Conservation (phyloP, 2,113 vertebrate species). For the Macaca mulatta region DNA sequence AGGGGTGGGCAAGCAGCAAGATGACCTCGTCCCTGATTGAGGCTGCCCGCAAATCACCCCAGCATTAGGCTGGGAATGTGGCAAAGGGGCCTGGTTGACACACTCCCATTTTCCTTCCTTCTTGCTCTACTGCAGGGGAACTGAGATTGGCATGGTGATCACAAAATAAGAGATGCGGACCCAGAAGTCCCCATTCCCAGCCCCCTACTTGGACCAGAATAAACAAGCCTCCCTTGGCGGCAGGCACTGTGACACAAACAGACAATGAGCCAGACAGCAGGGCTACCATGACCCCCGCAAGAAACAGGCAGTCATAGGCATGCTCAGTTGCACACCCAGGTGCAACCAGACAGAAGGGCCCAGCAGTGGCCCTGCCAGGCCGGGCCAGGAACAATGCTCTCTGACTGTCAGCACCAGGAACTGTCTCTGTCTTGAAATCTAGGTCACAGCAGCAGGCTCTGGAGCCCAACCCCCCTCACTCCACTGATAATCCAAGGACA, state of each 20-base stretch:
- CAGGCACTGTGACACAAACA: slow-evolving; percentile 48
- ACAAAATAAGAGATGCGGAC: background rate
- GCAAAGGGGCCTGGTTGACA: background rate
- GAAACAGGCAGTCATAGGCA: background rate
- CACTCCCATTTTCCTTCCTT: background rate
- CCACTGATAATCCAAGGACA: slow-evolving; percentile 58
- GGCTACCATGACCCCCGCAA: slow-evolving; percentile 1
- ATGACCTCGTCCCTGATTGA: background rate
- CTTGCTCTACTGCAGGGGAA: background rate
- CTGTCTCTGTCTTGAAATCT: slow-evolving; percentile 70
- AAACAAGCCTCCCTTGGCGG: slow-evolving; percentile 50
- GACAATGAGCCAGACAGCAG: slow-evolving; percentile 58
- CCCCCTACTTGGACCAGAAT: slow-evolving; percentile 40
- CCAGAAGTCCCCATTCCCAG: slow-evolving; percentile 4
- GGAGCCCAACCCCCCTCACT: slow-evolving; percentile 35
- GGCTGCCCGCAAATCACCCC: background rate
- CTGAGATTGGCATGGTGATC: slow-evolving; percentile 1
- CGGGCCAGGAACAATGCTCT: slow-evolving; percentile 66
- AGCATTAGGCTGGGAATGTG: background rate
- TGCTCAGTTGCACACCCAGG: slow-evolving; percentile 48
- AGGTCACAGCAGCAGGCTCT: slow-evolving; percentile 71
- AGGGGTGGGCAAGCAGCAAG: background rate
- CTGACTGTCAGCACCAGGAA: slow-evolving; percentile 75
- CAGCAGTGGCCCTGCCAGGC: slow-evolving; percentile 61
- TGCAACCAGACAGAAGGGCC: slow-evolving; percentile 69